Evolutionary conservation across 1,140 invertebrate species (phyloP), one percentile per base, ranked within the genome.

Genomic region (Drosophila gunungcola): DNA sequence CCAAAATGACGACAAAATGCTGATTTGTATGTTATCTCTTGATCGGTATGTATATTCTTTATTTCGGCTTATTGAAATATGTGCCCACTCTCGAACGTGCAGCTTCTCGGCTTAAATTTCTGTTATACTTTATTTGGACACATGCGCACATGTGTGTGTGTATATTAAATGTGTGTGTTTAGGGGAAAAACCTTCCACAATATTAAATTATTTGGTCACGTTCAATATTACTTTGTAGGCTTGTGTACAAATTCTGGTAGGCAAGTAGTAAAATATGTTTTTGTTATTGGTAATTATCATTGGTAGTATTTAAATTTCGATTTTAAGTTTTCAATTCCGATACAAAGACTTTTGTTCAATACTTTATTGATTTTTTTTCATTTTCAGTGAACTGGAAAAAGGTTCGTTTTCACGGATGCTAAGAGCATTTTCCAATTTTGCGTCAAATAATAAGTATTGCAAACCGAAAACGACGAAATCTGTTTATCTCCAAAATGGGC

Each of bases 161-260:
- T 85, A 60, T 81, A 75, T 81, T 81, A 63, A 70, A 60, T 89
- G 60, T 69, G 62, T 67, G 62, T 67, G 45, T 82, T 63, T 34
- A 43, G 49, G 77, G 80, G 53, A 80, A 89, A 81, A 88, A 78
- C 67, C 29, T 78, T 73, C 68, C 83, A 53, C 62, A 90, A 78
- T 88, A 80, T 89, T 88, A 88, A 80, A 84, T 88, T 89, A 89
- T 89, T 89, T 89, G 85, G 84, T 89, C 84, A 88, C 85, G 84
- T 80, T 90, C 69, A 84, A 80, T 79, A 55, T 89, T 88, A 80
- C 76, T 67, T 77, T 70, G 68, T 89, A 78, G 68, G 70, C 69
- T 88, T 69, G 79, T 89, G 79, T 88, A 84, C 67, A 89, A 88
- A 83, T 86, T 80, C 84, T 78, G 73, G 73, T 89, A 80, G 80